Evolutionary conservation across 2,888 invertebrate genomes (phyloP).

Genomic region (Metacarcinus magister): DNA sequence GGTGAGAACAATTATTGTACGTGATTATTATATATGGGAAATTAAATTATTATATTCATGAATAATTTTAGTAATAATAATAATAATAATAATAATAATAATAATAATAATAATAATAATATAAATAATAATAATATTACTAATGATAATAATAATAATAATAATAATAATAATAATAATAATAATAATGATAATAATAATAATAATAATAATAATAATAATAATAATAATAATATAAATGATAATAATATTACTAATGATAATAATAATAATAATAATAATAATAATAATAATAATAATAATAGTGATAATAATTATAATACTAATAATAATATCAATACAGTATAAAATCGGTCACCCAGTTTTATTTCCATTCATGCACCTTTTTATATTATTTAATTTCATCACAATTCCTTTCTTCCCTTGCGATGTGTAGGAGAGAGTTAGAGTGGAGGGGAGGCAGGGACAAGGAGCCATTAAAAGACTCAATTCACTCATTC

Average conservation of each 20-base stretch:
- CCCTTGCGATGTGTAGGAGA: too few relatives aligned
- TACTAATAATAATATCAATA: neutral
- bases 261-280: slow-evolving; percentile 10
- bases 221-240: neutral
- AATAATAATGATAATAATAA: slow-evolving; percentile 6
- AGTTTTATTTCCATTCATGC: neutral
- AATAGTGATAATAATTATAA: neutral
- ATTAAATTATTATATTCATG: neutral
- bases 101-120: neutral
- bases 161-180: slow-evolving; percentile 5
- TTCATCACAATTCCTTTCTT: neutral
- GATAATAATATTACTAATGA: neutral
- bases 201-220: neutral
- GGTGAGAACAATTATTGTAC: too few relatives aligned
- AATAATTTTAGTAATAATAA: neutral
- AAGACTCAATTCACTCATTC: neutral
- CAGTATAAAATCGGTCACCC: neutral
- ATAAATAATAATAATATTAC: neutral
- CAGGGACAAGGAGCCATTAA: neutral
- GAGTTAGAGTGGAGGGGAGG: too few relatives aligned
- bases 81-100: neutral
- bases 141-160: neutral
- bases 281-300: neutral
- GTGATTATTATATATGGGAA: too few relatives aligned
- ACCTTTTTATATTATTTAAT: neutral